Percentiles rank a stretch among this genome's conserved stretches.
Evolutionary conservation across 2,113 vertebrate species (phyloP).

Genomic region (Spheniscus mendiculus): DNA sequence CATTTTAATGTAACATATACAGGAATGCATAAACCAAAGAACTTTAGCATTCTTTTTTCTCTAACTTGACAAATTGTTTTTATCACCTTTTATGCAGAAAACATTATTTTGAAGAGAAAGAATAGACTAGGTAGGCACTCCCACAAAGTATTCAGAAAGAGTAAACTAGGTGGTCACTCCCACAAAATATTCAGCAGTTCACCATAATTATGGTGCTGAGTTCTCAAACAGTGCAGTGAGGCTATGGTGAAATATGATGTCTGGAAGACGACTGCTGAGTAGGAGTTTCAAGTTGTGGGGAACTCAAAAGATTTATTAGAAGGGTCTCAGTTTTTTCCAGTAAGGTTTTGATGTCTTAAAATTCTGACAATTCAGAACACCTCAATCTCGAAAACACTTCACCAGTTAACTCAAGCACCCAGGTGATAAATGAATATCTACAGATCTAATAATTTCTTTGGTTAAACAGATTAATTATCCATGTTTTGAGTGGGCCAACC

Average conservation of each 20-base stretch:
- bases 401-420: not conserved
- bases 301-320: not conserved
- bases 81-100: not conserved
- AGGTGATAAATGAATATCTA: not conserved
- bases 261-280: not conserved
- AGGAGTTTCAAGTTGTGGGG: not conserved
- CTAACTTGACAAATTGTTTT: not conserved
- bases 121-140: not conserved
- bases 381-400: not conserved
- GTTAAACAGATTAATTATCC: not conserved
- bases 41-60: not conserved
- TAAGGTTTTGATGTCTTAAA: not conserved
- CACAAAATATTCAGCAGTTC: not conserved
- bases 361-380: not conserved
- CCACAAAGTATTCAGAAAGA: not conserved
- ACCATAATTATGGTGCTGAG: no score
- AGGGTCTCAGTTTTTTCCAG: accelerated
- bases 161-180: not conserved
- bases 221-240: not conserved
- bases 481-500: not conserved
- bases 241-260: not conserved
- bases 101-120: not conserved
- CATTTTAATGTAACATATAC: not conserved
- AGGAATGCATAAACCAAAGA: not conserved
- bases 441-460: not conserved